Evolutionary conservation across 2,113 vertebrate species (phyloP), one percentile per base, ranked within the genome.

Genomic region (Coracopsis vasa): DNA sequence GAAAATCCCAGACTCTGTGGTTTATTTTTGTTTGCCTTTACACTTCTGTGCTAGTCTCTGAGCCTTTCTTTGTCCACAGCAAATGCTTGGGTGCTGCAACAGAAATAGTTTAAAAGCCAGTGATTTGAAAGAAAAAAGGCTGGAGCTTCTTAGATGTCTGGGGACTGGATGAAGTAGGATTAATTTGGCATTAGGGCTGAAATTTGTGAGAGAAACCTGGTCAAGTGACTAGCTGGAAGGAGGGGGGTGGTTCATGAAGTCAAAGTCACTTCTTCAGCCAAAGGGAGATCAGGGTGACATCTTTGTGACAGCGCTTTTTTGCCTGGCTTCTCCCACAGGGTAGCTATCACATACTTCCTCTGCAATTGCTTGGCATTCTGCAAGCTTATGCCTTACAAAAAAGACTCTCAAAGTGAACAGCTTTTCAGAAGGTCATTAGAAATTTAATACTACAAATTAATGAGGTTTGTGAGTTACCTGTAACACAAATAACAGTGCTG

Each of bases 11-110:
- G 65, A 37, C 95, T 87, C 92, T 16, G 12, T 77, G 1, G 3
- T 86, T 28, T 74, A 31, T 78, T 92, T 95, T 87, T 89, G 80
- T 92, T 97, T 84, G 80, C 69, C 42, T 81, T 93, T 61, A 45
- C 12, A 6, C 23, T 85, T 80, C 37, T 48, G 6, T 61, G 33
- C 65, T 86, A 29, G 47, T 60, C 42, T 88, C 37, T 11, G 54
- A 64, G 88, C 33, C 61, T 75, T 93, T 79, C 86, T 62, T 88
- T 25, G 65, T 91, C 70, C 17, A 13, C 51, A 35, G 50, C 47
- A 75, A 78, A 72, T 35, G 37, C 51, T 60, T 74, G 66, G 19
- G 19, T 77, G 28, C 66, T 75, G 64, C 33, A 28, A 39, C 21
- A 70, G 72, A 69, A 92, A 72, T 44, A 35, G 51, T 71, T 92